Percentiles rank a stretch among this genome's conserved stretches.
phyloP scores from a whole-genome alignment of 2,888 invertebrate genomes.

The Axea sp. region DNA sequence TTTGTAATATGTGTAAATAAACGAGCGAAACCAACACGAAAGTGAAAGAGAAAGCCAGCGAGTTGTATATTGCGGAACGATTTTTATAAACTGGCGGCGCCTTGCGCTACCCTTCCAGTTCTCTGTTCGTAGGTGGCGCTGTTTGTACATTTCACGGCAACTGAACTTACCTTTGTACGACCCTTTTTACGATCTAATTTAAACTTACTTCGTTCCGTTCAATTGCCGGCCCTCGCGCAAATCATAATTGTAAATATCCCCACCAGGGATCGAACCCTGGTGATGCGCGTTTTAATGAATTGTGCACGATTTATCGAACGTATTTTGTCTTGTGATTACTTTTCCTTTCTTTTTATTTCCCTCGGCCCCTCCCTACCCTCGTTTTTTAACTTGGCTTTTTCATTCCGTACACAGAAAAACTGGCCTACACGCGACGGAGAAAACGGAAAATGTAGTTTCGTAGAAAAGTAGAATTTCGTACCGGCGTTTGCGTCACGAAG shows the following conservation, averaged over 20 bases:
- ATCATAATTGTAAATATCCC: slow-evolving; percentile 34
- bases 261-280: slow-evolving; percentile 9
- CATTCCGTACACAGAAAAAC: slow-evolving; percentile 6
- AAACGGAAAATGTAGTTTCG: slow-evolving; percentile 3
- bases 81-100: slow-evolving; percentile 38
- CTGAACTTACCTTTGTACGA: slow-evolving; percentile 50
- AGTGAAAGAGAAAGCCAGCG: not conserved
- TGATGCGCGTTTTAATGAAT: slow-evolving; percentile 14
- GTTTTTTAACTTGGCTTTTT: not conserved
- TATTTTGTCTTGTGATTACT: slow-evolving; percentile 1
- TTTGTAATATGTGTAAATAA: slow-evolving; percentile 56
- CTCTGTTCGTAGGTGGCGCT: slow-evolving; percentile 43
- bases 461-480: slow-evolving; percentile 19
- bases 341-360: slow-evolving; percentile 2
- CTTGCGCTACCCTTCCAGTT: slow-evolving; percentile 1
- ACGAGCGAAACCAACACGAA: not conserved
- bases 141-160: slow-evolving; percentile 59
- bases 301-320: not conserved
- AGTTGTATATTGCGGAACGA: slow-evolving; percentile 23
- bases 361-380: not conserved
- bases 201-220: slow-evolving; percentile 19
- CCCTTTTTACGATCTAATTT: slow-evolving; percentile 16
- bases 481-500: slow-evolving; percentile 21
- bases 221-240: slow-evolving; percentile 22
- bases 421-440: slow-evolving; percentile 15